phyloP scores from a whole-genome alignment of 2,888 invertebrate genomes.

The Idaea biselata region DNA sequence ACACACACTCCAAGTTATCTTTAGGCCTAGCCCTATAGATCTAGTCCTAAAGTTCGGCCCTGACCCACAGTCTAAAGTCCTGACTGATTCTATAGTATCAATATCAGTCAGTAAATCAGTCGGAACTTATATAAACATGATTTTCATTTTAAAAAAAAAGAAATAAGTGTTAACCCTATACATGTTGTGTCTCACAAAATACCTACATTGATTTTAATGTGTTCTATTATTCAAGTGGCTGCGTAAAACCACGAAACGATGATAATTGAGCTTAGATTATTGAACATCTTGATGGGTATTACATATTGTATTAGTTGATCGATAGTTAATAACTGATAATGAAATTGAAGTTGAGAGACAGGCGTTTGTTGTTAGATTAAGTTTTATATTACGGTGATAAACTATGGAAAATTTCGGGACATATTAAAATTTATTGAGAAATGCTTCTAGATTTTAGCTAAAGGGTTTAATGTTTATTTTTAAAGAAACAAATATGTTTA shows the following conservation, averaged over 20 bases:
- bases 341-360: background rate
- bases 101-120: background rate
- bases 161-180: background rate
- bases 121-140: background rate
- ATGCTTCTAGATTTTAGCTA: too few species aligned
- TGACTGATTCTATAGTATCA: too few species aligned
- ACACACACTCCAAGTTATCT: too few species aligned
- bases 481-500: too few species aligned
- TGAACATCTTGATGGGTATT: background rate
- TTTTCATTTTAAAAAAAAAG: background rate
- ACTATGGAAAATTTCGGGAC: background rate
- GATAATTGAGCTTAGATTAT: background rate
- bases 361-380: background rate
- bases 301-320: background rate
- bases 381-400: background rate
- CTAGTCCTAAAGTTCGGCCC: too few species aligned
- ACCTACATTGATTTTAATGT: background rate
- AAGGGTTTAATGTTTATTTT: too few species aligned
- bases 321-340: background rate
- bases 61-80: too few species aligned
- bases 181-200: background rate
- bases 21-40: too few species aligned
- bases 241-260: background rate
- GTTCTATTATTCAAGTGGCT: background rate
- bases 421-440: background rate